Evolutionary conservation across 2,113 vertebrate genomes (phyloP).

Genomic region (Clarias magur): DNA sequence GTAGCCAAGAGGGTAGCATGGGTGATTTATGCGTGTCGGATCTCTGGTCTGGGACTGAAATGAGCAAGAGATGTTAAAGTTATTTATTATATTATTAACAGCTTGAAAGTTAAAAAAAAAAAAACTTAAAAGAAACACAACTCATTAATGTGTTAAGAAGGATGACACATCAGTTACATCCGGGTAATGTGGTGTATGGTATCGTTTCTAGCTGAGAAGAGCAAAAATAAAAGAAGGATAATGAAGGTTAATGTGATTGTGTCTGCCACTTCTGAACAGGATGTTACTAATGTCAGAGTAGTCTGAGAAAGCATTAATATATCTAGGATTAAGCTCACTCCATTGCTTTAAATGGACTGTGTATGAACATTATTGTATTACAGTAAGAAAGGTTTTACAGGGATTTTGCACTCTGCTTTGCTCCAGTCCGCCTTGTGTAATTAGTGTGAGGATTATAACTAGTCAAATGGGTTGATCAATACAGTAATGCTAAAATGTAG

Average conservation of each 20-base stretch:
- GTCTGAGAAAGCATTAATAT: conserved; percentile 29
- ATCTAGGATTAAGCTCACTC: conserved; percentile 12
- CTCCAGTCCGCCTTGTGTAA: conserved; percentile 23
- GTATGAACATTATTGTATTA: conserved; percentile 42
- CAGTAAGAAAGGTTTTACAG: conserved; percentile 29
- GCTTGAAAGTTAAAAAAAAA: not conserved
- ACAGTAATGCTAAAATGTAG: conserved; percentile 70
- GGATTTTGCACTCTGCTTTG: conserved; percentile 20
- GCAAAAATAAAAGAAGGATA: not conserved
- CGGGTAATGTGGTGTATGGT: not conserved
- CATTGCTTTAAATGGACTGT: conserved; percentile 35
- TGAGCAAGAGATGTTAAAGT: not conserved
- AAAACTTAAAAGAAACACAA: not conserved
- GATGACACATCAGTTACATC: not conserved
- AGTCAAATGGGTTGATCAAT: conserved; percentile 59
- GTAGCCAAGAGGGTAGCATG: conserved; percentile 81
- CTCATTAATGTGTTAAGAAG: not conserved
- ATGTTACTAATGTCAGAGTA: conserved; percentile 35
- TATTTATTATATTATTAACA: not conserved
- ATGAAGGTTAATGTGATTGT: conserved; percentile 18
- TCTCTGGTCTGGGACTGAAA: conserved; percentile 57
- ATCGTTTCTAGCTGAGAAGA: not conserved
- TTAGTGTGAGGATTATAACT: conserved; percentile 34
- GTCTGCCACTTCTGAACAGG: conserved; percentile 30
- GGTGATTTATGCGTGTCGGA: conserved; percentile 68